phyloP scores from a whole-genome alignment of 2,113 vertebrate genomes.

The Agelaius tricolor region DNA sequence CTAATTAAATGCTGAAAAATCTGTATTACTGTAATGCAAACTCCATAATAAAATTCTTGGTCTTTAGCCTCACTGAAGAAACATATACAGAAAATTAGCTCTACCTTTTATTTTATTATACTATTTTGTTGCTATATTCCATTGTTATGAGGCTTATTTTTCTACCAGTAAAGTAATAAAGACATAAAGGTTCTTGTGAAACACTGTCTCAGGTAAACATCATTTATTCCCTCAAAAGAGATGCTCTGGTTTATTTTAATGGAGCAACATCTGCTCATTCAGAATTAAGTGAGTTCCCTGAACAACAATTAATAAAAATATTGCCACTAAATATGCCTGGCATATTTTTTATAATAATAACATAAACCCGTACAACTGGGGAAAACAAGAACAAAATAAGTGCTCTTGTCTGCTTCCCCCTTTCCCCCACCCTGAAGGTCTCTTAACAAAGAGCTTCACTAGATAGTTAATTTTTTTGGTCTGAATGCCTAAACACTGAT shows the following conservation, averaged over 20 bases:
- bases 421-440: accelerated
- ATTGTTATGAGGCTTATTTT: neutral
- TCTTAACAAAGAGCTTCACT: neutral
- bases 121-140: neutral
- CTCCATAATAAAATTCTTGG: neutral
- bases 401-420: neutral
- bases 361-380: constrained; percentile 18
- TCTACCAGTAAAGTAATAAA: neutral
- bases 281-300: constrained; percentile 61
- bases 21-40: neutral
- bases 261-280: constrained; percentile 68
- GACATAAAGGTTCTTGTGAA: neutral
- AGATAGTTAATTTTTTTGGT: neutral
- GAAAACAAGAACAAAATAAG: neutral
- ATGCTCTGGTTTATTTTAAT: constrained; percentile 55
- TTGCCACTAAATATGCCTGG: constrained; percentile 51
- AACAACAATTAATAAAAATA: constrained; percentile 71
- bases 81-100: neutral
- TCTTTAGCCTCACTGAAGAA: neutral
- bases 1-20: neutral
- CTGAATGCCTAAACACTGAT: neutral
- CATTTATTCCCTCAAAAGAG: constrained; percentile 55
- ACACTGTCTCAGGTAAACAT: constrained; percentile 42
- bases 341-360: constrained; percentile 49
- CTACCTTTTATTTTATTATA: neutral